Evolutionary conservation across 1,140 invertebrate species (phyloP).

Genomic region (Trichonephila inaurata): DNA sequence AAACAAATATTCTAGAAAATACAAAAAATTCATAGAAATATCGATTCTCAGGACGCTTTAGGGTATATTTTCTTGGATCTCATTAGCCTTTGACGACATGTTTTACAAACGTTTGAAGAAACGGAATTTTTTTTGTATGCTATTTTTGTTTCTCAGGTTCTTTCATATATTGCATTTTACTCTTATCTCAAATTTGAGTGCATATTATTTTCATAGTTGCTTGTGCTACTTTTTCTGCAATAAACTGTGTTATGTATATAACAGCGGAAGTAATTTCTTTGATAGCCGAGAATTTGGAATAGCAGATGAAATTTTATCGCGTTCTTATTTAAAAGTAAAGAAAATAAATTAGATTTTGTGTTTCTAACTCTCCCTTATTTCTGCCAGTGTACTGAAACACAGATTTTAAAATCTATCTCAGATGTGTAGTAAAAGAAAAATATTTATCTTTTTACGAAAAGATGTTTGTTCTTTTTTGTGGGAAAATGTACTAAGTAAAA

Average conservation of each 20-base stretch:
- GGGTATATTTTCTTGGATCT: background rate
- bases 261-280: background rate
- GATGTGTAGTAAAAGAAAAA: no score
- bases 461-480: no score
- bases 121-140: background rate
- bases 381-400: no score
- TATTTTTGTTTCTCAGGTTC: slow-evolving; percentile 19
- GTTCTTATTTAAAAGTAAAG: background rate
- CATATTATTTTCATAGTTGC: background rate
- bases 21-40: background rate
- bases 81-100: slow-evolving; percentile 59
- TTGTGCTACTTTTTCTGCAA: background rate
- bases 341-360: background rate
- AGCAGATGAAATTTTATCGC: background rate
- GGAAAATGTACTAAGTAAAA: no score
- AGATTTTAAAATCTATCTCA: no score
- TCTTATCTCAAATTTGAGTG: background rate
- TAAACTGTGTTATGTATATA: background rate
- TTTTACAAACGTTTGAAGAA: slow-evolving; percentile 37
- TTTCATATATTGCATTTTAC: slow-evolving; percentile 10
- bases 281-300: background rate
- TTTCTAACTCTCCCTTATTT: no score
- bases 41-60: background rate
- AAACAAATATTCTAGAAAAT: no score
- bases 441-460: no score